A percentile compares a stretch with the other conserved stretches of the same genome.
These are phyloP conservation scores for Diuraphis noxia DNA, from an alignment of 1,140 invertebrate species.

Conservation along the genomic window DNA sequence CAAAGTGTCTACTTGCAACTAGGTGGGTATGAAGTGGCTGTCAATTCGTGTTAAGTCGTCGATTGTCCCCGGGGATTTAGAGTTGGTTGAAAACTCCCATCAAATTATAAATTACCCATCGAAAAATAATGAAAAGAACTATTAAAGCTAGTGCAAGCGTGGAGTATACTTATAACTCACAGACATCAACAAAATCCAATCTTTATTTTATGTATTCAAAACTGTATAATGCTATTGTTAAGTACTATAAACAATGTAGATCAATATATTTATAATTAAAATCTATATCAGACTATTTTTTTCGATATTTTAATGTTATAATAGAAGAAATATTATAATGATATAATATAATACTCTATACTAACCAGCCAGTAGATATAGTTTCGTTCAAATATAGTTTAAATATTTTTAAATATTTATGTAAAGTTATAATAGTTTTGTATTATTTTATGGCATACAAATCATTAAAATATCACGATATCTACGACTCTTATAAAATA, in stretches of 20 bases:
- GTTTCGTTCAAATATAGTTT: not conserved
- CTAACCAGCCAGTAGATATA: too few relatives aligned
- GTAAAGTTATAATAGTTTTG: not conserved
- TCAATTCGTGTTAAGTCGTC: conserved; percentile 34
- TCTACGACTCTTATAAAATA: not conserved
- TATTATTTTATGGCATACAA: not conserved
- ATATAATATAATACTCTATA: not conserved
- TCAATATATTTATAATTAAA: not conserved
- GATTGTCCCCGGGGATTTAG: not conserved
- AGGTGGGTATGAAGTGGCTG: conserved; percentile 9
- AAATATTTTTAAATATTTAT: not conserved
- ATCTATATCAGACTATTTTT: not conserved
- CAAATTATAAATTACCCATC: conserved; percentile 8
- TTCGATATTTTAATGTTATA: not conserved
- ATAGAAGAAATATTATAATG: not conserved
- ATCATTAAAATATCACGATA: not conserved
- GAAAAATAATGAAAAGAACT: not conserved
- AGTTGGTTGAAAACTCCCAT: conserved; percentile 15
- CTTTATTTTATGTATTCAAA: not conserved
- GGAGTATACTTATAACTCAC: not conserved
- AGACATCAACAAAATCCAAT: not conserved
- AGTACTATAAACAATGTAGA: not conserved
- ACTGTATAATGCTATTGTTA: not conserved
- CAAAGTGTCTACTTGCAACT: not conserved
- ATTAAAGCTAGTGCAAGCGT: not conserved